phyloP scores from a whole-genome alignment of 2,888 invertebrate genomes.

The Rugalucina vietnamica region DNA sequence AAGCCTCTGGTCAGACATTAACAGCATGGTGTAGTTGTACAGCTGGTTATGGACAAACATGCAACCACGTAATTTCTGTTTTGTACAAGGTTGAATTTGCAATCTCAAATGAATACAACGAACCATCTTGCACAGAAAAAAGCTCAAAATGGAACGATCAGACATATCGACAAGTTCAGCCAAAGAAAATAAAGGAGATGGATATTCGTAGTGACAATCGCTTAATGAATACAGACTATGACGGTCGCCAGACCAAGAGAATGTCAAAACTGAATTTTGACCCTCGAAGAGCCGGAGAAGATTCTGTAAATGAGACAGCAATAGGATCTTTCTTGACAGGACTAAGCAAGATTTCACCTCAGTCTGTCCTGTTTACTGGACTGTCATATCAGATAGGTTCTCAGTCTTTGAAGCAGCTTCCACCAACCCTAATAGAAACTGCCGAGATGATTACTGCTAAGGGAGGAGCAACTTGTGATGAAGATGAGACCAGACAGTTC shows the following conservation, averaged over 20 bases:
- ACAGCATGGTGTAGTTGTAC: conserved; percentile 31
- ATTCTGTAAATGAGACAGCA: not conserved
- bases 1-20: not conserved
- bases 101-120: not conserved
- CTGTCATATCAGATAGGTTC: not conserved
- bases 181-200: not conserved
- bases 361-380: not conserved
- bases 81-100: conserved; percentile 7
- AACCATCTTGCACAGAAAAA: not conserved
- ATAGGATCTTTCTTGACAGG: not conserved
- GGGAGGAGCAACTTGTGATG: not conserved
- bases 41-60: not conserved
- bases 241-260: not conserved
- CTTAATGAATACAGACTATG: not conserved
- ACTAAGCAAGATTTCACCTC: not conserved
- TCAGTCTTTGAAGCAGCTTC: not conserved
- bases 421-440: not conserved
- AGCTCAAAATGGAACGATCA: not conserved
- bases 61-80: conserved; percentile 1
- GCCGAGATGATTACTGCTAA: not conserved
- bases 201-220: not conserved
- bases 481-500: not conserved
- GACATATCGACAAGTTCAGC: not conserved
- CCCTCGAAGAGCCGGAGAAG: not conserved
- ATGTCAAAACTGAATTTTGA: not conserved